A percentile compares a stretch with the other conserved stretches of the same genome.
These are phyloP conservation scores for Apodemus speciosus DNA, from an alignment of 2,113 vertebrate species.

Conservation along the genomic window DNA sequence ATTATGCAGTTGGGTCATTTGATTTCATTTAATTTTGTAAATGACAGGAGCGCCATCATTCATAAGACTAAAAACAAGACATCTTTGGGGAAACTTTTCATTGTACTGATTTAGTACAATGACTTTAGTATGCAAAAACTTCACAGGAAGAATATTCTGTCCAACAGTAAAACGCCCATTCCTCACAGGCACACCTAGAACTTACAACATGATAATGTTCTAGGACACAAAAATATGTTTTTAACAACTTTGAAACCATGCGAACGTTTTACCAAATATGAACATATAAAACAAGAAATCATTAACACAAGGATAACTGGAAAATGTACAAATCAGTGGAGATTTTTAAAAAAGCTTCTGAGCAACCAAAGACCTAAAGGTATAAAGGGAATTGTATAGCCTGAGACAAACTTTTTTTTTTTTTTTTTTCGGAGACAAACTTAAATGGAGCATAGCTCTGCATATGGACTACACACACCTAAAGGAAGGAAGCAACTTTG, in stretches of 20 bases:
- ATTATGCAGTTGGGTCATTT: background rate
- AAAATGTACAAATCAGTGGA: background rate
- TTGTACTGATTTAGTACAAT: conserved; percentile 15
- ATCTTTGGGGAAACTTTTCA: background rate
- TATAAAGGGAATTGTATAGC: background rate
- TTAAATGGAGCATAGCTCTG: too few relatives aligned
- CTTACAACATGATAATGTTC: background rate
- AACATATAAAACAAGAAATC: background rate
- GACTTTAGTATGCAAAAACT: background rate
- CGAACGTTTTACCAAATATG: background rate
- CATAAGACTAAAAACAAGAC: background rate
- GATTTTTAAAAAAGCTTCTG: background rate
- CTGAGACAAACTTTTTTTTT: too few relatives aligned
- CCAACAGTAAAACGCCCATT: background rate
- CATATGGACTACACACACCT: background rate
- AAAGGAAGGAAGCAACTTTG: background rate
- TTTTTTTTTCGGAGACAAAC: too few relatives aligned
- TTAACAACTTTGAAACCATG: background rate
- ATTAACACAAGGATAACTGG: background rate
- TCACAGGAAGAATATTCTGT: background rate
- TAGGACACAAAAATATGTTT: background rate
- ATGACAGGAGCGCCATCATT: background rate
- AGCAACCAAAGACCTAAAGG: background rate
- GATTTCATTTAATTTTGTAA: background rate
- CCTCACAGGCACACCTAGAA: background rate